phyloP scores from a whole-genome alignment of 2,797 vertebrate genomes.

The Sebastes minor region DNA sequence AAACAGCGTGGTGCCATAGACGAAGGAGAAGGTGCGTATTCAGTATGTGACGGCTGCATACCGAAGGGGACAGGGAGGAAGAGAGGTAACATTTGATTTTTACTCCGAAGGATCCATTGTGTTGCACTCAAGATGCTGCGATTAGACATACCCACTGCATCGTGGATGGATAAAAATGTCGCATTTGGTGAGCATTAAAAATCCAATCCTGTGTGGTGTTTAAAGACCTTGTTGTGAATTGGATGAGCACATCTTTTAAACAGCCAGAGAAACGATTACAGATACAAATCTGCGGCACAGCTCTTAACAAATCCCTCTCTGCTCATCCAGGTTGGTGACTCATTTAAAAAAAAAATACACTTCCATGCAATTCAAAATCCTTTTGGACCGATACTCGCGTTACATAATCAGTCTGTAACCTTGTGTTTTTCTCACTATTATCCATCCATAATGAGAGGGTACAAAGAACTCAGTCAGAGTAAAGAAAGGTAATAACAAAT shows the following conservation, averaged over 20 bases:
- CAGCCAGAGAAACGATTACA: neutral
- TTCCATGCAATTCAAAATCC: neutral
- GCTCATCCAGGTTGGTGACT: neutral
- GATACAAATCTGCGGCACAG: neutral
- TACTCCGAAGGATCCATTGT: neutral
- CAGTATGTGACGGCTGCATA: slow-evolving; percentile 8
- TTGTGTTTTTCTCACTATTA: neutral
- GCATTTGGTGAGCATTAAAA: neutral
- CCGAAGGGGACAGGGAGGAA: neutral
- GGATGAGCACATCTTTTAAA: neutral
- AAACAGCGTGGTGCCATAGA: slow-evolving; percentile 22
- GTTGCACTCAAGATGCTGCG: neutral
- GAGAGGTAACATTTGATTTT: slow-evolving; percentile 5
- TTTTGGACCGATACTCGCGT: neutral
- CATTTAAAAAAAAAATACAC: neutral
- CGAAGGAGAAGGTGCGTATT: slow-evolving; percentile 15
- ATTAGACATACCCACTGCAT: neutral
- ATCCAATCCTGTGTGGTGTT: neutral
- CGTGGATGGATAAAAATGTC: neutral
- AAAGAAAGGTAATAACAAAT: neutral
- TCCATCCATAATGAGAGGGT: neutral
- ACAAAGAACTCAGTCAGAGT: neutral
- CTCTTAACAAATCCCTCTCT: neutral
- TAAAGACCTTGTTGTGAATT: neutral
- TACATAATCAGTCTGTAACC: neutral